Conservation (phyloP, 2,888 invertebrate genomes). For the Drosophila cognata region DNA sequence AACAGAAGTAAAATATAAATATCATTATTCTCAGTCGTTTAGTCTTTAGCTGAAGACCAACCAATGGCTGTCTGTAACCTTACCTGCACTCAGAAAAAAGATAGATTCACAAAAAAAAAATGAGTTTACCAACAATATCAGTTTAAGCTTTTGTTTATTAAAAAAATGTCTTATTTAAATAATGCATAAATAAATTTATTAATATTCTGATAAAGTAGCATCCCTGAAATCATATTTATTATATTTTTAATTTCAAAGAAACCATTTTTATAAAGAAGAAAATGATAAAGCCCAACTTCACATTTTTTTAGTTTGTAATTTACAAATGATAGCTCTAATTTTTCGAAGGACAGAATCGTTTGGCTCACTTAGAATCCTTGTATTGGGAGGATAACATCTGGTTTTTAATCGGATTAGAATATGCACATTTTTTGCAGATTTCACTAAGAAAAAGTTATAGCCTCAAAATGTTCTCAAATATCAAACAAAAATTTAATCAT, state of each 20-base stretch:
- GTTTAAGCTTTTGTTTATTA: neutral
- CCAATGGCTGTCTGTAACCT: neutral
- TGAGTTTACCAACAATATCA: neutral
- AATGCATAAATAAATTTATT: too few species aligned
- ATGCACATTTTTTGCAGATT: too few species aligned
- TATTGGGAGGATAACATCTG: neutral
- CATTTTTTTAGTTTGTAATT: neutral
- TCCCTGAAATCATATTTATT: neutral
- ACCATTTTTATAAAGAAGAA: too few species aligned
- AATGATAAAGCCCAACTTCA: too few species aligned
- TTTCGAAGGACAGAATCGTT: too few species aligned
- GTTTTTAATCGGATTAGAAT: neutral
- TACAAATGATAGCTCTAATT: neutral
- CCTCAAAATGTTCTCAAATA: neutral
- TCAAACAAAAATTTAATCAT: neutral
- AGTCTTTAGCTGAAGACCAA: neutral
- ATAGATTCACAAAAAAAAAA: neutral
- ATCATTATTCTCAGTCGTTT: slow-evolving; percentile 12
- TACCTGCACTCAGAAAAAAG: neutral
- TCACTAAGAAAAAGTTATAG: neutral
- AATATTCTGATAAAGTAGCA: too few species aligned
- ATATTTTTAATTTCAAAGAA: neutral
- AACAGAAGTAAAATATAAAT: slow-evolving; percentile 8
- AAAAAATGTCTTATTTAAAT: neutral
- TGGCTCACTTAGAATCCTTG: too few species aligned